These are phyloP conservation scores for Lochmaea capreae DNA, from an alignment of 2,888 invertebrate genomes.

Conservation along the genomic window DNA sequence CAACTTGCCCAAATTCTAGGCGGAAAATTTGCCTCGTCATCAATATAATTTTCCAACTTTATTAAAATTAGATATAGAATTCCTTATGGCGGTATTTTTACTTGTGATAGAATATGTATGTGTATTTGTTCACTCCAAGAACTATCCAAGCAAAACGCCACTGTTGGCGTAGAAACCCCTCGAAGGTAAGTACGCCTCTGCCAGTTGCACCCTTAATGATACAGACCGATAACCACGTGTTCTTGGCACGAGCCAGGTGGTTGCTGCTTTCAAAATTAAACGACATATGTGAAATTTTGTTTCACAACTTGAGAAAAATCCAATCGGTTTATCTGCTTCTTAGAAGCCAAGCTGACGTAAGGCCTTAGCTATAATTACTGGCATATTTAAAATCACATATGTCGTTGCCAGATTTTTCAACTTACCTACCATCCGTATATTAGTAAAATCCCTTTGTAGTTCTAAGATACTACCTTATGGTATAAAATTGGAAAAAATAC, in stretches of 20 bases:
- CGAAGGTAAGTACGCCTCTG: constrained; percentile 40
- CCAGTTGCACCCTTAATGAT: constrained; percentile 48
- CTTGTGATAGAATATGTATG: not conserved
- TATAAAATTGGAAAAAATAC: not conserved
- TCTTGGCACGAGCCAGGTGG: constrained; percentile 63
- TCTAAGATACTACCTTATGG: constrained; percentile 6
- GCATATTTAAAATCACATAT: constrained; percentile 50
- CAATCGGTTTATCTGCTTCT: constrained; percentile 44
- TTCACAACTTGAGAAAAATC: constrained; percentile 50
- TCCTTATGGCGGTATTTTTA: not conserved
- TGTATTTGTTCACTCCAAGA: not conserved
- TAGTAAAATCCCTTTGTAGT: constrained; percentile 14
- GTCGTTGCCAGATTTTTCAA: constrained; percentile 46
- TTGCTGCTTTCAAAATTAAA: constrained; percentile 59
- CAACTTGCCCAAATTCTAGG: too few species aligned
- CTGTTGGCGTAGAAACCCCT: constrained; percentile 27
- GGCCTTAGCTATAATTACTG: constrained; percentile 47
- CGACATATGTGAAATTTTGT: constrained; percentile 62
- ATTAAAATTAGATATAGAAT: not conserved
- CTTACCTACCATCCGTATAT: constrained; percentile 20
- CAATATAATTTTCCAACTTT: too few species aligned
- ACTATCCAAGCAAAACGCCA: constrained; percentile 30
- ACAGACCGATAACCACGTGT: constrained; percentile 62
- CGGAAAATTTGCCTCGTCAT: too few species aligned
- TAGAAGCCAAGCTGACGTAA: constrained; percentile 47